A percentile compares a stretch with the other conserved stretches of the same genome.
phyloP scores from a whole-genome alignment of 1,140 invertebrate genomes.

The Elymnias hypermnestra region DNA sequence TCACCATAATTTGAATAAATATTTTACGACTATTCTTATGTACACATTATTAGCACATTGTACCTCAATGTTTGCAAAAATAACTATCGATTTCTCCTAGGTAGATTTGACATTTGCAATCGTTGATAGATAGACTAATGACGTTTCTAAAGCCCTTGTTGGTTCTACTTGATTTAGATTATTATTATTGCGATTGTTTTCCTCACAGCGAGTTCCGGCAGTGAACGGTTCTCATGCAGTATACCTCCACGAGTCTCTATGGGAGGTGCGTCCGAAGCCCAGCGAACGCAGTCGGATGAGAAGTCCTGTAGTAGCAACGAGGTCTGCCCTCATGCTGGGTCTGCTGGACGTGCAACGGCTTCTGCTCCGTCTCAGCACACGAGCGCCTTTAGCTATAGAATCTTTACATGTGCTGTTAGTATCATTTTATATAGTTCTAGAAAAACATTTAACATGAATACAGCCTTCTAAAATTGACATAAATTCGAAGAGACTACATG shows the following conservation, averaged over 20 bases:
- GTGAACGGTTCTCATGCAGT: conserved; percentile 60
- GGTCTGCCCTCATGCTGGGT: conserved; percentile 87
- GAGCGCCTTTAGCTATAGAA: conserved; percentile 77
- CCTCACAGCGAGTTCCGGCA: conserved; percentile 37
- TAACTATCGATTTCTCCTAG: too few relatives aligned
- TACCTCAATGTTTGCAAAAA: too few relatives aligned
- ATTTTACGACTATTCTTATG: too few relatives aligned
- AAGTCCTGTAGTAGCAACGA: conserved; percentile 24
- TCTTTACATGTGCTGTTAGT: conserved; percentile 56
- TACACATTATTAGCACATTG: too few relatives aligned
- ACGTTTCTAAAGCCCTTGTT: too few relatives aligned
- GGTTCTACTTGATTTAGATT: too few relatives aligned
- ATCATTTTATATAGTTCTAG: too few relatives aligned
- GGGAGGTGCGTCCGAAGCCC: conserved; percentile 47
- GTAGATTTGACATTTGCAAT: too few relatives aligned
- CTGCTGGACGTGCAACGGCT: conserved; percentile 91
- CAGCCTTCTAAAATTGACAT: neutral
- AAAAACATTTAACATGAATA: neutral
- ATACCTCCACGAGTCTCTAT: conserved; percentile 79
- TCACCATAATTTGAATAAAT: too few relatives aligned
- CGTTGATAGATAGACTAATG: too few relatives aligned
- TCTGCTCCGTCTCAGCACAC: conserved; percentile 85
- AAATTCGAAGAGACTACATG: too few relatives aligned
- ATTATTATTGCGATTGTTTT: too few relatives aligned
- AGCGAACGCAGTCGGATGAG: conserved; percentile 7